Evolutionary conservation across 2,888 invertebrate species (phyloP).

Genomic region (Drosophila falleni): DNA sequence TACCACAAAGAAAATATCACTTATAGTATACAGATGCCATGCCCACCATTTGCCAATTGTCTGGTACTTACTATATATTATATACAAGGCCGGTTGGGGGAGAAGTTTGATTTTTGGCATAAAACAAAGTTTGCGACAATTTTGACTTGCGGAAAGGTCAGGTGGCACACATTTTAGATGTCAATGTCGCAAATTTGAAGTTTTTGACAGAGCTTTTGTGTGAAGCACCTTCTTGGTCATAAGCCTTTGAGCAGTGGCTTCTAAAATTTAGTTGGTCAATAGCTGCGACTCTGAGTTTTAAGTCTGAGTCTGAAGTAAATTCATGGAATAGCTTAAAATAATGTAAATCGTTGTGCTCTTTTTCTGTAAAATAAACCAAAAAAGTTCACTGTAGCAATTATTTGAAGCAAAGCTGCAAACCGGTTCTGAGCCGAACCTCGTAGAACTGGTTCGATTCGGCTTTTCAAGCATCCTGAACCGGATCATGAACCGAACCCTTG

Average conservation of each 20-base stretch:
- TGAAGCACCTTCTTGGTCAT: constrained; percentile 19
- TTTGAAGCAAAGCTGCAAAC: no score
- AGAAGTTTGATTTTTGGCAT: constrained; percentile 14
- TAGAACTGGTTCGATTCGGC: no score
- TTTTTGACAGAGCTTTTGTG: constrained; percentile 57
- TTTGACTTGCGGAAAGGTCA: constrained; percentile 59
- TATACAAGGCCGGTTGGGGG: background rate
- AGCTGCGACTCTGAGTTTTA: background rate
- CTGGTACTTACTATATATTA: background rate
- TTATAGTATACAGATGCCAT: constrained; percentile 13
- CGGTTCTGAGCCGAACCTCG: no score
- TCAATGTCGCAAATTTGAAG: constrained; percentile 56
- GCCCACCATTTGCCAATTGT: constrained; percentile 15
- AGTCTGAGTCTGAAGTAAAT: no score
- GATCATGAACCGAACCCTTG: no score
- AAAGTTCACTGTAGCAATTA: background rate
- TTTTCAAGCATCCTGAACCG: no score
- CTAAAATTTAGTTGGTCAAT: background rate
- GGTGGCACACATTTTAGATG: constrained; percentile 68
- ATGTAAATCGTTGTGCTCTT: background rate
- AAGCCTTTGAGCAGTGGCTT: constrained; percentile 41
- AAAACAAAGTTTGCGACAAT: constrained; percentile 55
- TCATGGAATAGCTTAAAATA: no score
- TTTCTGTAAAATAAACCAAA: background rate
- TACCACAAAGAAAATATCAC: constrained; percentile 19